Base-by-base conservation (phyloP, 2,888 invertebrate genomes). In the Gisinianus flammeolus region DNA sequence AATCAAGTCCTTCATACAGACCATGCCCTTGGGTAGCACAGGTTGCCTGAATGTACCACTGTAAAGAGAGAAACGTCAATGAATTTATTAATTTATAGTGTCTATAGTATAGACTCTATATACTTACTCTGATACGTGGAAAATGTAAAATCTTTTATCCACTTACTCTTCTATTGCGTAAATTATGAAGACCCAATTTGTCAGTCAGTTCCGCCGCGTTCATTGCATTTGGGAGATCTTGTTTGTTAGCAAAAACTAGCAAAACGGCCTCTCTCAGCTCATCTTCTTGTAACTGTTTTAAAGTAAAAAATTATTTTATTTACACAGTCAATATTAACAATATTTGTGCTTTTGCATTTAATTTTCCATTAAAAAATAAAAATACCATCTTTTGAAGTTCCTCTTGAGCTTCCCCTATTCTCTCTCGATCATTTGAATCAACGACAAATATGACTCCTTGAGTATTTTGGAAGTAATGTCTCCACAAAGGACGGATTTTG, bases 11-110 rank as follows among this genome's bases (percentile, higher is more conserved):
- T 90, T 99, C 98, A 89, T 98, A 98, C 84, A 98, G 92, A 84
- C 99, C 98, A 89, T 98, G 98, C 85, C 98, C 98, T 87, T 96
- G 96, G 85, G 98, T 98, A 89, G 98, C 99, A 90, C 98, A 99
- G 87, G 95, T 96, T 87, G 96, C 95, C 89, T 96, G 96, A 88
- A 96, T 96, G 90, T 96, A 96, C 96, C 96, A 96, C 89, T 96
- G n/a, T n/a, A n/a, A n/a, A n/a, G n/a, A n/a, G n/a, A n/a, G n/a
- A n/a, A n/a, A n/a, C n/a, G n/a, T n/a, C n/a, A n/a, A n/a, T n/a
- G n/a, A n/a, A n/a, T n/a, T n/a, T n/a, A n/a, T n/a, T n/a, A n/a
- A n/a, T n/a, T n/a, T n/a, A n/a, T n/a, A n/a, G n/a, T n/a, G n/a
- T n/a, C n/a, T n/a, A n/a, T n/a, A n/a, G n/a, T n/a, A n/a, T n/a